These are phyloP conservation scores for Botia kubotai DNA, from an alignment of 2,797 vertebrate genomes.

Conservation along the genomic window DNA sequence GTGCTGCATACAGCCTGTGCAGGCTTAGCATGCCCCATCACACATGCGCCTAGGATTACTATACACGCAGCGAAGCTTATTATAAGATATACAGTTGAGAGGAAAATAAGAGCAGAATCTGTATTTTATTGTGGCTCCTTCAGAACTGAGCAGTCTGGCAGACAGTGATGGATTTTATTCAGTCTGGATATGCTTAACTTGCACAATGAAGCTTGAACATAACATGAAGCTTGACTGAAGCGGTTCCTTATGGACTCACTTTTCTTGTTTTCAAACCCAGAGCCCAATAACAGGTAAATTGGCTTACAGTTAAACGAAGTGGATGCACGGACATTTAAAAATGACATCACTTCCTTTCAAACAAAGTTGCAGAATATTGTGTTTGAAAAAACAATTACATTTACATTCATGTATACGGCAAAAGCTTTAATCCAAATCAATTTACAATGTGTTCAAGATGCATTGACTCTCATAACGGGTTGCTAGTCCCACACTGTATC, in stretches of 20 bases:
- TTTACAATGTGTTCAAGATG: too few relatives aligned
- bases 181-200: conserved; percentile 39
- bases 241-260: conserved; percentile 14
- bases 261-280: conserved; percentile 4
- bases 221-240: conserved; percentile 21
- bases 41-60: conserved; percentile 47
- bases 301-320: conserved; percentile 17
- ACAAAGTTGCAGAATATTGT: not conserved
- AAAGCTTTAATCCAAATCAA: too few relatives aligned
- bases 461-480: too few relatives aligned
- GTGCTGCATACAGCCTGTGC: not conserved
- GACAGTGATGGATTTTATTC: conserved; percentile 21
- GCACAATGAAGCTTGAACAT: conserved; percentile 33
- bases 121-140: conserved; percentile 45
- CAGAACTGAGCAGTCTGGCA: conserved; percentile 25
- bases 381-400: too few relatives aligned
- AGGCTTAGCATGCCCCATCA: conserved; percentile 21
- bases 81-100: conserved; percentile 37
- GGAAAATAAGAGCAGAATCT: conserved; percentile 44
- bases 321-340: not conserved
- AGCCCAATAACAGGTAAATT: conserved; percentile 20
- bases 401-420: too few relatives aligned
- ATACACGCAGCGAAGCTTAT: conserved; percentile 2
- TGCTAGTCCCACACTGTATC: too few relatives aligned
- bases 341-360: conserved; percentile 7